Evolutionary conservation across 2,888 invertebrate genomes (phyloP), one percentile per base, ranked within the genome.

Genomic region (Drosophila subsilvestris): DNA sequence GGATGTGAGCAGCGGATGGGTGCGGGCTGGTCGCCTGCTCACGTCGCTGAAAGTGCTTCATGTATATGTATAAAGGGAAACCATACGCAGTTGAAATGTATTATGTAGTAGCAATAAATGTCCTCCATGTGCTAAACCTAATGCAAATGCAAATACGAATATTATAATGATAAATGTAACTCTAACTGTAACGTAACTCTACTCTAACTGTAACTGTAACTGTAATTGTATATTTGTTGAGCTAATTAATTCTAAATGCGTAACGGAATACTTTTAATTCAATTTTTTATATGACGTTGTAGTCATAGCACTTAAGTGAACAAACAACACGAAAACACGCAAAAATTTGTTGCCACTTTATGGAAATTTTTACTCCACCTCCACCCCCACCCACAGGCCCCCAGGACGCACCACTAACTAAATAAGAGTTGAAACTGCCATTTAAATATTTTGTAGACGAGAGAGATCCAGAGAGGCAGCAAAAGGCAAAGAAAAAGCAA

Each of bases 81-180:
- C 55, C 66, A 67, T 66, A 43, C 73, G 73, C 67, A 60, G 63
- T 56, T 61, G 69, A 57, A 68, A 67, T 82, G 81, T 87, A 87
- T 85, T 87, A 79, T 73, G 76, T 88, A 85, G 86, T 88, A 82
- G 86, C 76, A 75, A 86, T 88, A 74, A 75, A 83, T 85, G 88
- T 90, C 90, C 90, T 90, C 91, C 90, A 90, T 90, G 90, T 91
- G 91, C 90, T 90, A 90, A 90, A 90, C 72, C 67, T 63, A 59
- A 56, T 57, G 60, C 63, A 76, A 59, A 56, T 57, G 60, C 63
- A 76, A 76, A 75, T 59, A 68, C 48, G 49, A 74, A 58, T 61
- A 74, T 68, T 74, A 55, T 63, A 60, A 61, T 54, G 71, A 50
- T 50, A 53, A 50, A 42, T 61, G 29, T 51, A 55, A 69, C 58